phyloP scores from a whole-genome alignment of 2,797 vertebrate species.

The Calcarius lapponicus region DNA sequence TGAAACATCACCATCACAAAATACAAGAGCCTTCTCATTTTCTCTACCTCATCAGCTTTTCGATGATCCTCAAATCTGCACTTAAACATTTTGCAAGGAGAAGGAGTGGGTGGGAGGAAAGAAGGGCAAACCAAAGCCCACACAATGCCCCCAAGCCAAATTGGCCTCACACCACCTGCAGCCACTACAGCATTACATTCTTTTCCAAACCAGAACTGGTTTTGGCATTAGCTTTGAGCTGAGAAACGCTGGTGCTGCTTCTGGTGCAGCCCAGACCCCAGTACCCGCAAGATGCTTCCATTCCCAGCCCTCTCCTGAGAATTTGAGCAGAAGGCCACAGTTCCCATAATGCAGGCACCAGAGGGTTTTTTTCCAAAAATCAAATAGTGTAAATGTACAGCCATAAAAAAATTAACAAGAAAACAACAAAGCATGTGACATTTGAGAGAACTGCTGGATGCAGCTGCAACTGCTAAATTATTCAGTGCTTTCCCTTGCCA shows the following conservation, averaged over 20 bases:
- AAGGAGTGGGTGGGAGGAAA: too few relatives aligned
- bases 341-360: not conserved
- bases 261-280: not conserved
- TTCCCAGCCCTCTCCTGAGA: not conserved
- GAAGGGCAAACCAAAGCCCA: not conserved
- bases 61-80: not conserved
- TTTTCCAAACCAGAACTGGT: not conserved
- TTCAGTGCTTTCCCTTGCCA: constrained; percentile 1
- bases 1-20: not conserved
- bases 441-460: constrained; percentile 15
- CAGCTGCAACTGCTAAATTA: constrained; percentile 50
- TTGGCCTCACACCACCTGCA: not conserved
- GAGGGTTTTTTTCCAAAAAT: not conserved
- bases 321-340: not conserved
- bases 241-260: not conserved
- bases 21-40: not conserved
- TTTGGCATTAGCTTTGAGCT: not conserved
- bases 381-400: not conserved
- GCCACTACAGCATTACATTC: not conserved
- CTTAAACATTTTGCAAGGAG: not conserved
- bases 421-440: not conserved
- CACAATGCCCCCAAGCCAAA: rapidly evolving
- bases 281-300: not conserved
- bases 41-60: not conserved
- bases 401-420: constrained; percentile 10